Evolutionary conservation across 2,888 invertebrate genomes (phyloP).

Genomic region (Lepetodrilus schrolli): DNA sequence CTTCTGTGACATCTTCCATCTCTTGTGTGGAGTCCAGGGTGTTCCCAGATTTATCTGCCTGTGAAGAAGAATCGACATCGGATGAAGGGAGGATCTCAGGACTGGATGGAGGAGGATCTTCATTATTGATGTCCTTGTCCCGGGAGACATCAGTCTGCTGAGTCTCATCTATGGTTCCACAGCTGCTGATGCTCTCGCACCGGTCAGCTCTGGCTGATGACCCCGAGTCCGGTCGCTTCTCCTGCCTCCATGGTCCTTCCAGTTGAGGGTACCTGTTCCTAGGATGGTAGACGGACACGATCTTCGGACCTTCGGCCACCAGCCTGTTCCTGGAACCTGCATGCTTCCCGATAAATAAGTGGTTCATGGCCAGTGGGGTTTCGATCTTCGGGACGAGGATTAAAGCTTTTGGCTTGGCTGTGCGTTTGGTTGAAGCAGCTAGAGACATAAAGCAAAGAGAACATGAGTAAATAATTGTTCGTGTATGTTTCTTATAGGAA

Average conservation of each 20-base stretch:
- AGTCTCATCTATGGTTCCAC: background rate
- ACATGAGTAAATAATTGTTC: too few relatives aligned
- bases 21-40: background rate
- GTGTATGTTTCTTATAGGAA: too few relatives aligned
- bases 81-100: background rate
- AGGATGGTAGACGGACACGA: constrained; percentile 54
- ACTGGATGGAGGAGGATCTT: background rate
- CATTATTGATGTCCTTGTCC: background rate
- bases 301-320: constrained; percentile 66
- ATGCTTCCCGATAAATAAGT: constrained; percentile 69
- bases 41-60: background rate
- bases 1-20: background rate
- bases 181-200: background rate
- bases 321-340: constrained; percentile 58
- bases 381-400: constrained; percentile 65
- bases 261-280: constrained; percentile 1
- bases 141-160: background rate
- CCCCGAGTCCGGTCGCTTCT: background rate
- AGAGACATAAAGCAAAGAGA: too few relatives aligned
- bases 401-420: constrained; percentile 41
- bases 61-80: background rate
- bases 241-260: background rate
- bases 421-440: constrained; percentile 68
- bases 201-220: background rate
- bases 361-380: constrained; percentile 72